Base-by-base conservation (phyloP, 2,888 invertebrate genomes). In the Troilus luridus region DNA sequence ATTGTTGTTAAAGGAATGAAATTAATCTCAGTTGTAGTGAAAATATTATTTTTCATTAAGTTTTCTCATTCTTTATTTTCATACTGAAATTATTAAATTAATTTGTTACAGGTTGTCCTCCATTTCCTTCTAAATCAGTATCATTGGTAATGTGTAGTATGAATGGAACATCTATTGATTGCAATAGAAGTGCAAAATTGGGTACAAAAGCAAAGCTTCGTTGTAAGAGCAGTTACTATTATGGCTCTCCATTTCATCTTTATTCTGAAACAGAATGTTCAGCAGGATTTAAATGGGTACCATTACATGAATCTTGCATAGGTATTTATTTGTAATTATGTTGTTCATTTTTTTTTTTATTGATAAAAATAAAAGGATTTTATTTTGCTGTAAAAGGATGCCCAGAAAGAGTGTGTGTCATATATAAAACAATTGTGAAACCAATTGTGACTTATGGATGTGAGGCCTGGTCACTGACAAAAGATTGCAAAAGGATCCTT, bases 181-280 rank as follows among this genome's bases (percentile, higher is more conserved):
- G 85, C 56, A 56, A 85, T 56, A n/a, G 56, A n/a, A 2, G 12
- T 56, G 56, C 85, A n/a, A 56, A 56, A 85, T 58, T 58, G 1
- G 85, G 85, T 11, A 85, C 85, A 85, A 85, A 85, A 85, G 85
- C 85, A 58, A 85, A 56, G n/a, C 11, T 85, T n/a, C 85, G 12
- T 58, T 85, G 85, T n/a, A 85, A 56, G 11, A n/a, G n/a, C n/a
- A 85, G 85, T 58, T 85, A n/a, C n/a, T n/a, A 85, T 85, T 14
- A n/a, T 58, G 12, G n/a, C 56, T 54, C 56, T 21, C 85, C n/a
- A n/a, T 85, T 56, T 58, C 21, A 85, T 11, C 56, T 85, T n/a
- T 58, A 85, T 19, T n/a, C 85, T 56, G 85, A 58, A n/a, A 56
- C 85, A 54, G 56, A 85, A 56, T 85, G 85, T 85, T 85, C 56